A percentile compares a stretch with the other conserved stretches of the same genome.
phyloP scores from a whole-genome alignment of 2,888 invertebrate genomes.

The Diachrysia chrysitis region DNA sequence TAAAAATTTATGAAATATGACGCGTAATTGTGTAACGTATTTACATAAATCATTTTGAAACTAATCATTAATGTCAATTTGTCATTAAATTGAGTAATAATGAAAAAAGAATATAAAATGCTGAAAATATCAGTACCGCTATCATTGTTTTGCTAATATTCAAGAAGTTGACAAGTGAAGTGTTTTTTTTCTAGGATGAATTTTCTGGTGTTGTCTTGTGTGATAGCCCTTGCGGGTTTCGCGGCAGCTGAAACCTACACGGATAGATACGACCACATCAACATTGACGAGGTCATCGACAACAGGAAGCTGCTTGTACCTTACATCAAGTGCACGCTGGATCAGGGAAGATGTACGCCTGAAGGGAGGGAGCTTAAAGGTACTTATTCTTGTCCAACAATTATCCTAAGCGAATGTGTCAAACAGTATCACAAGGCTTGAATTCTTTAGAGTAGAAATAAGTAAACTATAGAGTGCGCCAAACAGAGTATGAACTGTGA shows the following conservation, averaged over 20 bases:
- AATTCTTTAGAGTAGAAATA: too few species aligned
- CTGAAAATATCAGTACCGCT: background rate
- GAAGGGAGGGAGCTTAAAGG: conserved; percentile 92
- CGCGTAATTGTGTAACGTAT: conserved; percentile 9
- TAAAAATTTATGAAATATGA: conserved; percentile 27
- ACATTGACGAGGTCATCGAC: conserved; percentile 91
- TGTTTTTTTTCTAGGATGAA: conserved; percentile 65
- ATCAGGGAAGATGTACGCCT: conserved; percentile 90
- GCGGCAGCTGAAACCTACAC: conserved; percentile 82
- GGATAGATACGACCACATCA: conserved; percentile 91
- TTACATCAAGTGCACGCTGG: conserved; percentile 92
- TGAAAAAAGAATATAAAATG: conserved; percentile 40
- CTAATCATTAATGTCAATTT: conserved; percentile 21
- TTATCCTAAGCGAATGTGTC: background rate
- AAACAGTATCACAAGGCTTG: too few species aligned
- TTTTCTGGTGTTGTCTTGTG: conserved; percentile 49
- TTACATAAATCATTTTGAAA: conserved; percentile 17
- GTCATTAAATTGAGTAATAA: conserved; percentile 22
- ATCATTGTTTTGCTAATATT: conserved; percentile 17
- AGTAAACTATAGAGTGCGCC: too few species aligned
- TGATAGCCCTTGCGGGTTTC: conserved; percentile 50
- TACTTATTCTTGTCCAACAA: conserved; percentile 76
- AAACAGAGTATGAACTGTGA: too few species aligned
- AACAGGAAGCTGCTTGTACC: conserved; percentile 91
- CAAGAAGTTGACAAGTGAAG: background rate